Conservation (phyloP, 1,140 invertebrate genomes). For the Antheraea pernyi region DNA sequence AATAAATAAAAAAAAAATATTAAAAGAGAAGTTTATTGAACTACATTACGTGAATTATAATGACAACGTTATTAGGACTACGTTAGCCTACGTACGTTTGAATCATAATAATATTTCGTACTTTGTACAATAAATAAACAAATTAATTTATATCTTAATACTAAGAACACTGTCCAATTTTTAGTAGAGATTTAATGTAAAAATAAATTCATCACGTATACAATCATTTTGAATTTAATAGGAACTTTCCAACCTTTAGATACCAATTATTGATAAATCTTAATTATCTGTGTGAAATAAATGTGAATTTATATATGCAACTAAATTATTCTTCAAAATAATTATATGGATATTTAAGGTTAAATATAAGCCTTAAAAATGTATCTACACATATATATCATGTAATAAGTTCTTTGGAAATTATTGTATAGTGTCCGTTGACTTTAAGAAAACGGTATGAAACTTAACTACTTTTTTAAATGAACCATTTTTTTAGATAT, state of each 20-base stretch:
- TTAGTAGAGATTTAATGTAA: not conserved
- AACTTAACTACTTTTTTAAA: conserved; percentile 4
- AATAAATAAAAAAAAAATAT: conserved; percentile 1
- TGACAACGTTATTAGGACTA: conserved; percentile 16
- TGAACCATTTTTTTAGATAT: not conserved
- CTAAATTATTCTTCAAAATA: not conserved
- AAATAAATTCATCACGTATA: not conserved
- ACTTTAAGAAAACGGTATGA: not conserved
- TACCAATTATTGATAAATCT: not conserved
- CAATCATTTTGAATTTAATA: conserved; percentile 32
- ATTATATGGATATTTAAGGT: not conserved
- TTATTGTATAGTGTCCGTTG: not conserved
- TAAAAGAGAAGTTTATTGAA: conserved; percentile 30
- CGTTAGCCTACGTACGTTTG: conserved; percentile 7
- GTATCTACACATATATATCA: no score
- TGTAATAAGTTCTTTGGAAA: not conserved
- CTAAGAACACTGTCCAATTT: not conserved
- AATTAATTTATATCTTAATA: conserved; percentile 19
- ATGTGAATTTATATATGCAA: not conserved
- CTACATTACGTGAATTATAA: conserved; percentile 27
- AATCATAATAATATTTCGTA: conserved; percentile 31
- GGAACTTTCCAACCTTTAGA: conserved; percentile 31
- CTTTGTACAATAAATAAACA: conserved; percentile 66
- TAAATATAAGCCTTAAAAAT: not conserved
- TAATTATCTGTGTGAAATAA: not conserved